Evolutionary conservation across 1,140 invertebrate species (phyloP), one percentile per base, ranked within the genome.

Genomic region (Drosophila tsacasi): DNA sequence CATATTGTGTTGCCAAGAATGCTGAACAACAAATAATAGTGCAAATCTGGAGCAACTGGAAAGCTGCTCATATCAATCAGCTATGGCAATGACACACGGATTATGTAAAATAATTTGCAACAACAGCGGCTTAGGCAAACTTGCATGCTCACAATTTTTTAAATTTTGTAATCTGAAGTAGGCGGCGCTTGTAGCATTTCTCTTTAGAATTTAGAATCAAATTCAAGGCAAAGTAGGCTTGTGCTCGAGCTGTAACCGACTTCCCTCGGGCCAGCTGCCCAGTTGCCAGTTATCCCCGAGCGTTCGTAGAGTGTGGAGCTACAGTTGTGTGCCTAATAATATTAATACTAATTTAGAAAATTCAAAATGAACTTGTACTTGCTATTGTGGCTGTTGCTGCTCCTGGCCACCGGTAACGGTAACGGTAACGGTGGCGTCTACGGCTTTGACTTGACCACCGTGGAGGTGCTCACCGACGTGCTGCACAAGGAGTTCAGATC

Each of bases 281-380:
- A 46, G 12, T 21, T 7, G 44, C 44, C 44, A 46, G 10, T 46
- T 0, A 13, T 46, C 44, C n/a, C 12, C 19, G 5, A 21, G 19
- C 1, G 3, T 47, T 47, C 44, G 13, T 23, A 47, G 13, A 4
- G 46, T 23, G 21, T 4, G 15, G 7, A 47, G 13, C 46, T 47
- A 12, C 6, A 15, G 13, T 2, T 47, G 44, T 47, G 44, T 47
- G 44, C 44, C 21, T 47, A 8, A 10, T 0, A 35, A 35, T 35
- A n/a, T n/a, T n/a, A 44, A 42, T 5, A n/a, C 2, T 40, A 19
- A 42, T n/a, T 19, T 3, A 0, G n/a, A 6, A 30, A 54, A 21
- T 23, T 55, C 54, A 25, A 86, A 58, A 84, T 87, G 81, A 91
- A 92, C 76, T 76, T 91, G 68, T 76, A 60, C 79, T 74, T 83